Conservation (phyloP, 2,113 vertebrate genomes). For the Colistium nudipinnis region DNA sequence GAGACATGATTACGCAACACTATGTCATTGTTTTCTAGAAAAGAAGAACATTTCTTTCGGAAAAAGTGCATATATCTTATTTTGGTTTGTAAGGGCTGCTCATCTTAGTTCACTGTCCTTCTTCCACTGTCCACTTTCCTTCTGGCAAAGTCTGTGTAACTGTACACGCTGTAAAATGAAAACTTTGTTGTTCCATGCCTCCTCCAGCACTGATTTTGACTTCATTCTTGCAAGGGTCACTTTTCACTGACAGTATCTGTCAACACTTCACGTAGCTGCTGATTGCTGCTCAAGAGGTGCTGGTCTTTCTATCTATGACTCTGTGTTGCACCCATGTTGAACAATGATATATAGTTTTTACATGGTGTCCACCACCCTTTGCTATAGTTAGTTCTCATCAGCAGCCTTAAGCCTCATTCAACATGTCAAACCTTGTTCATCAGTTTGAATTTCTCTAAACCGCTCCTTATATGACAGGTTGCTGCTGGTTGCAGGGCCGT, state of each 20-base stretch:
- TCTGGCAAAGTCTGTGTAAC: constrained; percentile 47
- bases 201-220: constrained; percentile 37
- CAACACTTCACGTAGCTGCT: not conserved
- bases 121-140: constrained; percentile 23
- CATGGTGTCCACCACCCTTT: not conserved
- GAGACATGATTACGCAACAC: not conserved
- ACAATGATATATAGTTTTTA: not conserved
- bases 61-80: constrained; percentile 5
- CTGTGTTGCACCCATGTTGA: not conserved
- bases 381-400: not conserved
- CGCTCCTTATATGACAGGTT: constrained; percentile 38
- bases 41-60: not conserved
- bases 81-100: not conserved
- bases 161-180: constrained; percentile 13
- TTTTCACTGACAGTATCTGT: not conserved
- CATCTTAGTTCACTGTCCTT: constrained; percentile 5
- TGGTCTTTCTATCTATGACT: not conserved
- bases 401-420: too few species aligned
- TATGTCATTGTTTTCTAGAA: not conserved
- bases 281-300: constrained; percentile 1
- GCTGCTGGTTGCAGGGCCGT: constrained; percentile 62
- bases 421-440: too few species aligned
- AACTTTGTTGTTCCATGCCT: not conserved
- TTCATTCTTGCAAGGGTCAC: constrained; percentile 9
- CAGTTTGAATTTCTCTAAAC: too few species aligned